These are phyloP conservation scores for Grus americana DNA, from an alignment of 2,113 vertebrate genomes.

Conservation along the genomic window DNA sequence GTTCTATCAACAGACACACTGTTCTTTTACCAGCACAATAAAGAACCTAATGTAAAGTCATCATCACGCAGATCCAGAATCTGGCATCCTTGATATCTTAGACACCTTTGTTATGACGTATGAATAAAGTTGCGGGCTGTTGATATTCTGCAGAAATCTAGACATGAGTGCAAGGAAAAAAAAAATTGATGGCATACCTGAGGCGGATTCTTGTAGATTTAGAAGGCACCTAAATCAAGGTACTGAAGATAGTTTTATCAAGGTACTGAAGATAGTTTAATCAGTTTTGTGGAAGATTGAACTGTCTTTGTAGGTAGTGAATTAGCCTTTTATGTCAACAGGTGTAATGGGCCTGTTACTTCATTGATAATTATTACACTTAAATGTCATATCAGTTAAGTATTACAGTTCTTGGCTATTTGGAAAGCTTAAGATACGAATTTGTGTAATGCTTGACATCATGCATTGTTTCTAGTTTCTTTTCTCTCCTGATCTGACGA, in stretches of 20 bases:
- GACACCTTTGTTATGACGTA: background rate
- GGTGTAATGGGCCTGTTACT: background rate
- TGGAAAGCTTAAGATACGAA: background rate
- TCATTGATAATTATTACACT: background rate
- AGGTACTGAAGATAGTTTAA: no score
- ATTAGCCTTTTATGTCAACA: background rate
- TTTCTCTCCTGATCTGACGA: background rate
- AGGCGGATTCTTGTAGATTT: background rate
- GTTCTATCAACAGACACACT: background rate
- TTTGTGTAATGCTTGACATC: background rate
- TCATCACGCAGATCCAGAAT: background rate
- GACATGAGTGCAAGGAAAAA: background rate
- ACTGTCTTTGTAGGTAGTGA: background rate
- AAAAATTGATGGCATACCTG: background rate
- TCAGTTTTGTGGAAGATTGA: background rate
- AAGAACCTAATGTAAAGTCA: background rate
- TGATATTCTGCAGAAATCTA: background rate
- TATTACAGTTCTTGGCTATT: background rate
- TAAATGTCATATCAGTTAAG: no score
- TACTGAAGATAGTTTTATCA: background rate
- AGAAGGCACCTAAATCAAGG: background rate
- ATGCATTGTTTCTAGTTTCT: background rate
- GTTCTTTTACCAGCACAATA: background rate
- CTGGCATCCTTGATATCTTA: background rate
- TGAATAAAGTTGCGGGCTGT: background rate